Conservation (phyloP, 2,113 vertebrate species). For the Cephalophus harveyi region DNA sequence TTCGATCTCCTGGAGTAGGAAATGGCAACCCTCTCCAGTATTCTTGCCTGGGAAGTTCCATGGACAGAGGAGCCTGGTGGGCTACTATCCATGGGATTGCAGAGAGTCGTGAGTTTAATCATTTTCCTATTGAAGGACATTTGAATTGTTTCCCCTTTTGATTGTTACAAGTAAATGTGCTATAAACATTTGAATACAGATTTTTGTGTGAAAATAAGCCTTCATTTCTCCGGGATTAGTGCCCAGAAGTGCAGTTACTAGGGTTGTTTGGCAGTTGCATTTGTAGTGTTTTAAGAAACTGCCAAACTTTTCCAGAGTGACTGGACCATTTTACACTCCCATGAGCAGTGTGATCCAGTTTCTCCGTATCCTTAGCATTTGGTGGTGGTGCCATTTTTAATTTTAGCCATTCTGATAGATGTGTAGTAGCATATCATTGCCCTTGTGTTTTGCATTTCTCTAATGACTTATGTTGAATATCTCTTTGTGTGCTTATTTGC, state of each 20-base stretch:
- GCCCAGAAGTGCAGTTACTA: not conserved
- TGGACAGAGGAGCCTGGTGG: not conserved
- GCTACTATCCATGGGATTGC: not conserved
- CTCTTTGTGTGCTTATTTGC: not conserved
- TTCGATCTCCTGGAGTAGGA: not conserved
- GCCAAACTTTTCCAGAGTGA: not conserved
- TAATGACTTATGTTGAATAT: not conserved
- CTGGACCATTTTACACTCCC: not conserved
- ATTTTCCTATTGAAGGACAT: not conserved
- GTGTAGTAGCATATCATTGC: too few relatives aligned
- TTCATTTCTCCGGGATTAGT: conserved; percentile 11
- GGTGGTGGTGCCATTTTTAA: not conserved
- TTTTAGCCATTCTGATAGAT: too few relatives aligned
- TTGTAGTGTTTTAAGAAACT: not conserved
- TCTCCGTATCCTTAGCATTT: not conserved
- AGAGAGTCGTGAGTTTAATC: not conserved
- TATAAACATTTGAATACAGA: not conserved
- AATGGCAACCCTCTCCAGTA: not conserved
- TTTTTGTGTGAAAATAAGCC: not conserved
- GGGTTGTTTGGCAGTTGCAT: not conserved
- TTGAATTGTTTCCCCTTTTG: not conserved
- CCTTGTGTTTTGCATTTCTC: too few relatives aligned
- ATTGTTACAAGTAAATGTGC: not conserved
- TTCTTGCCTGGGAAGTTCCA: not conserved
- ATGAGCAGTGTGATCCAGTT: not conserved